A percentile compares a stretch with the other conserved stretches of the same genome.
Conservation (phyloP, 2,888 invertebrate genomes). For the Euclidia mi region DNA sequence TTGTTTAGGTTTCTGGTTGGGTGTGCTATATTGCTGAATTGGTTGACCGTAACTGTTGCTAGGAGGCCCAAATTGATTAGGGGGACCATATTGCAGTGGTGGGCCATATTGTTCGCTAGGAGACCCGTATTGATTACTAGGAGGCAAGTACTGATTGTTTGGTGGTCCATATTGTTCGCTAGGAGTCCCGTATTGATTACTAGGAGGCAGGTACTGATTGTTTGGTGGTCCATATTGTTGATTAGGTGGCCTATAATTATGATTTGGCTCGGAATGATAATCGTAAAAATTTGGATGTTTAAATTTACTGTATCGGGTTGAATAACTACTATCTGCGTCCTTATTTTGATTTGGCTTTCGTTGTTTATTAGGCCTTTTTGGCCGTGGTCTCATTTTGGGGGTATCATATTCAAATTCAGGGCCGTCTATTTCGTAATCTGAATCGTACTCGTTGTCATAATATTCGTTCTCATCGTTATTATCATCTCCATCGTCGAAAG, state of each 20-base stretch:
- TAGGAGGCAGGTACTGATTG: conserved; percentile 4
- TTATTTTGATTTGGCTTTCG: conserved; percentile 24
- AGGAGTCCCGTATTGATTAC: conserved; percentile 14
- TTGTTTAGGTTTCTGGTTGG: conserved; percentile 17
- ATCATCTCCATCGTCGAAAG: conserved; percentile 51
- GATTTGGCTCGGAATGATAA: conserved; percentile 29
- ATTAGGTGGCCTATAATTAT: conserved; percentile 21
- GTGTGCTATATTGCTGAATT: too few species aligned
- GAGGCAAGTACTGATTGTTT: not conserved
- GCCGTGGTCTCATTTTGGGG: conserved; percentile 5
- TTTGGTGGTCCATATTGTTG: conserved; percentile 29
- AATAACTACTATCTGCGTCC: conserved; percentile 20
- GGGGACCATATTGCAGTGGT: too few species aligned
- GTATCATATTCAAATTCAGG: conserved; percentile 47
- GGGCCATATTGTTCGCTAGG: too few species aligned
- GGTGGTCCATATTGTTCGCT: conserved; percentile 29
- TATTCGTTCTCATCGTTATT: conserved; percentile 43
- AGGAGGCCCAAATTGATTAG: too few species aligned
- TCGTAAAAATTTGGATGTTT: conserved; percentile 39
- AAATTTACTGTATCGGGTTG: conserved; percentile 32
- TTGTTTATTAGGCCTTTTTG: conserved; percentile 13
- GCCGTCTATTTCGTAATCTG: conserved; percentile 58
- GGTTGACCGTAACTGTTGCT: too few species aligned
- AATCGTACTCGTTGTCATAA: conserved; percentile 51
- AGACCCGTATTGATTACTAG: conserved; percentile 19